These are phyloP conservation scores for Caenorhabditis plicata DNA, from an alignment of 2,888 invertebrate genomes.

Conservation along the genomic window DNA sequence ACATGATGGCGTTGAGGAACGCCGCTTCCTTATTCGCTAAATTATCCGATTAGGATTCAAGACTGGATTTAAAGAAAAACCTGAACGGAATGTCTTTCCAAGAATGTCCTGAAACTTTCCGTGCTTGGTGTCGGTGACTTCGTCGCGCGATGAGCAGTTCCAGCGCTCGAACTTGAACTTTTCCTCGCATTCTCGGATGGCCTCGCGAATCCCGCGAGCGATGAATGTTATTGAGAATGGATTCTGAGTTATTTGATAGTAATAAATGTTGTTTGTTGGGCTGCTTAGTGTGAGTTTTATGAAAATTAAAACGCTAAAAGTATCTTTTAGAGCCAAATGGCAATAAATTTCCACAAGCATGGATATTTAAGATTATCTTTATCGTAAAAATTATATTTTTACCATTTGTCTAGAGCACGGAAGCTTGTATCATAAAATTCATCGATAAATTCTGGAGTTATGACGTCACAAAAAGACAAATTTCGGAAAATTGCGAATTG, in stretches of 20 bases:
- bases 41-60: too few species aligned
- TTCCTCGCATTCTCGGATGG: conserved; percentile 71
- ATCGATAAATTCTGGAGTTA: too few species aligned
- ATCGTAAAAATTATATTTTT: too few species aligned
- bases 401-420: too few species aligned
- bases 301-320: too few species aligned
- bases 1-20: conserved; percentile 71
- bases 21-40: conserved; percentile 72
- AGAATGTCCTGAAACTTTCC: conserved; percentile 55
- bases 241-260: conserved; percentile 58
- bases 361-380: too few species aligned
- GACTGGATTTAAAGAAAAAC: conserved; percentile 23
- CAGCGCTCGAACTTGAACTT: conserved; percentile 70
- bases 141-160: conserved; percentile 69
- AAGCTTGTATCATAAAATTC: too few species aligned
- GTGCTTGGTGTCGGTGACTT: conserved; percentile 46
- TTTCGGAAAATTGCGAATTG: too few species aligned
- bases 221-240: conserved; percentile 70
- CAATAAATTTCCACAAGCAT: too few species aligned
- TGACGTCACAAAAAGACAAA: too few species aligned
- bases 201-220: conserved; percentile 70
- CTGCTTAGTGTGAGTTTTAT: neutral
- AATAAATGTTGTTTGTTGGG: too few species aligned
- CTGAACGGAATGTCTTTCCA: conserved; percentile 54
- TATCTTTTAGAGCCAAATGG: too few species aligned